phyloP scores from a whole-genome alignment of 2,113 vertebrate species.

The Cavia porcellus region DNA sequence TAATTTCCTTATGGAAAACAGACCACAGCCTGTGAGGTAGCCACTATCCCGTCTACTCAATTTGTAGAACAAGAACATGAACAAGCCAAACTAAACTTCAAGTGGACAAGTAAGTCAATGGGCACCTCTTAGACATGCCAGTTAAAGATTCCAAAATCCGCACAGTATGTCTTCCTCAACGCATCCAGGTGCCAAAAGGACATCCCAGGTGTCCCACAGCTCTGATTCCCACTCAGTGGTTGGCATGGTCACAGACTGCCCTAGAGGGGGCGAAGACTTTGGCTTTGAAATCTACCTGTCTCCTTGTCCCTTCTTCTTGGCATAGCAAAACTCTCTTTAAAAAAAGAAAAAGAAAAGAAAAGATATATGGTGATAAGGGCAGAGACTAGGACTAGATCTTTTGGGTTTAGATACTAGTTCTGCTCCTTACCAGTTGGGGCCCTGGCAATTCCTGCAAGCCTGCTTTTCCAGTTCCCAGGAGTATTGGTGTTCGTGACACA shows the following conservation, averaged over 20 bases:
- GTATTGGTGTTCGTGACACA: accelerated
- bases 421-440: neutral
- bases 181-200: accelerated
- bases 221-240: accelerated
- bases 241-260: accelerated
- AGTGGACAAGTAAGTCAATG: neutral
- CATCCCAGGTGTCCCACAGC: neutral
- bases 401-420: neutral
- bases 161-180: neutral
- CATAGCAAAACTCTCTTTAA: too few species aligned
- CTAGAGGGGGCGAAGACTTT: neutral
- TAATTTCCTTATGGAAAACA: neutral
- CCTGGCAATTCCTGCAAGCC: neutral
- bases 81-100: neutral
- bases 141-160: neutral
- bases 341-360: neutral
- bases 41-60: neutral
- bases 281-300: neutral
- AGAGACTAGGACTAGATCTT: neutral
- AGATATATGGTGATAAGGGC: neutral
- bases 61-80: neutral
- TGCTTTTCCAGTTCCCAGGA: neutral
- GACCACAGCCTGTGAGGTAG: neutral
- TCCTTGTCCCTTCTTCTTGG: neutral
- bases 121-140: neutral